These are phyloP conservation scores for Eledona agricola DNA, from an alignment of 2,888 invertebrate genomes.

Conservation along the genomic window DNA sequence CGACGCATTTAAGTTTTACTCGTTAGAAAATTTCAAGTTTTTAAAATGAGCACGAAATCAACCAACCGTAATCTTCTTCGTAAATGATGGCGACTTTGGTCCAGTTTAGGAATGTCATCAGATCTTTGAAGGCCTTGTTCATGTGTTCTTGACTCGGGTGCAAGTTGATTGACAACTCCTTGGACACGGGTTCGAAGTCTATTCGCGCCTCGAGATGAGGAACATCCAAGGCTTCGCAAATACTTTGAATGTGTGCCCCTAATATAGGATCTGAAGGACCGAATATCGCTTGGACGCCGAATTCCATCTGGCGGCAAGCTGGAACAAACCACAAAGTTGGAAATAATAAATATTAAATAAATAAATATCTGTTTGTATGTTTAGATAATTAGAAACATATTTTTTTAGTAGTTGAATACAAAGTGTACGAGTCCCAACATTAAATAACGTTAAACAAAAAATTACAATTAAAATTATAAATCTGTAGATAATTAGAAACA, in stretches of 20 bases:
- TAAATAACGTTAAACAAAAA: too few species aligned
- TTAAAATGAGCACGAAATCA: too few species aligned
- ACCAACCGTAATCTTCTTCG: constrained; percentile 88
- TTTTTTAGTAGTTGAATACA: too few species aligned
- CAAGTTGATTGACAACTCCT: constrained; percentile 86
- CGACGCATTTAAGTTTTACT: not conserved
- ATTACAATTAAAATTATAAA: too few species aligned
- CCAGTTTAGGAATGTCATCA: constrained; percentile 91
- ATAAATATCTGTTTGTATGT: too few species aligned
- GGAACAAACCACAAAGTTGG: too few species aligned
- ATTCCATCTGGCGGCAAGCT: constrained; percentile 84
- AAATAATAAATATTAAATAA: too few species aligned
- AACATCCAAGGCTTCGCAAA: constrained; percentile 88
- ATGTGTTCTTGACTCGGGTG: constrained; percentile 85
- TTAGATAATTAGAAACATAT: too few species aligned
- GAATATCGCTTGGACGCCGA: constrained; percentile 87
- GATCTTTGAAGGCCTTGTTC: constrained; percentile 84
- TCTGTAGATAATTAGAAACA: too few species aligned
- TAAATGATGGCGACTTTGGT: constrained; percentile 92
- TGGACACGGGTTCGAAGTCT: constrained; percentile 71
- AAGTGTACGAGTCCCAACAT: too few species aligned
- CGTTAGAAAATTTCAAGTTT: too few species aligned
- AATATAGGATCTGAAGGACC: constrained; percentile 86
- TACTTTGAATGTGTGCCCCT: constrained; percentile 85
- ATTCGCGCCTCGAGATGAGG: constrained; percentile 85